Percentiles rank a stretch among this genome's conserved stretches.
Evolutionary conservation across 2,888 invertebrate genomes (phyloP).

Genomic region (Drosophila niveifrons): DNA sequence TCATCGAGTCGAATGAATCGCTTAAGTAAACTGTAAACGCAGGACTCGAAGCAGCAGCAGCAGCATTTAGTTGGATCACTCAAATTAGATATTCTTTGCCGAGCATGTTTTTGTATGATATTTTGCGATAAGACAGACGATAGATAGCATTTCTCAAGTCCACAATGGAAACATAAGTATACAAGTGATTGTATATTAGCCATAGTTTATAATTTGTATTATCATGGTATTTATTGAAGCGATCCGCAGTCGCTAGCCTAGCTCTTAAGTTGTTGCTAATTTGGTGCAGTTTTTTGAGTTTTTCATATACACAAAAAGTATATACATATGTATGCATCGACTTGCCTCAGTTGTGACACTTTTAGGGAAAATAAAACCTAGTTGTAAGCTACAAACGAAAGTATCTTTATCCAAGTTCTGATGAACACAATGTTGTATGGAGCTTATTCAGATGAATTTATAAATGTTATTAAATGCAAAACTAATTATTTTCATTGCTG

Average conservation of each 20-base stretch:
- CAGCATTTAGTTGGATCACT: slow-evolving; percentile 47
- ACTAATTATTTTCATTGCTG: slow-evolving; percentile 2
- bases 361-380: slow-evolving; percentile 66
- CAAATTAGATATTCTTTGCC: slow-evolving; percentile 45
- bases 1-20: slow-evolving; percentile 86
- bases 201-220: slow-evolving; percentile 32
- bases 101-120: slow-evolving; percentile 51
- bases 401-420: slow-evolving; percentile 35
- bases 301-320: slow-evolving; percentile 21
- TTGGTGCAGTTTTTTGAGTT: slow-evolving; percentile 21
- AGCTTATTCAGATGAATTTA: slow-evolving; percentile 48
- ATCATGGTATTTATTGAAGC: slow-evolving; percentile 61
- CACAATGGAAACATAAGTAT: slow-evolving; percentile 22
- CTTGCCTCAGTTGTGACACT: slow-evolving; percentile 61
- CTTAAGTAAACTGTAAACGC: slow-evolving; percentile 64
- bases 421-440: slow-evolving; percentile 17
- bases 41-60: background rate
- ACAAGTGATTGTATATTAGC: slow-evolving; percentile 30
- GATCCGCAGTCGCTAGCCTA: slow-evolving; percentile 29
- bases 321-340: slow-evolving; percentile 11
- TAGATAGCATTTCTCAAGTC: slow-evolving; percentile 48
- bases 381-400: slow-evolving; percentile 30
- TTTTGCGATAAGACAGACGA: slow-evolving; percentile 37
- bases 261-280: slow-evolving; percentile 38
- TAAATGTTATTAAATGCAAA: slow-evolving; percentile 44